Base-by-base conservation (phyloP, 2,888 invertebrate species). In the Pseudococcus longispinus region DNA sequence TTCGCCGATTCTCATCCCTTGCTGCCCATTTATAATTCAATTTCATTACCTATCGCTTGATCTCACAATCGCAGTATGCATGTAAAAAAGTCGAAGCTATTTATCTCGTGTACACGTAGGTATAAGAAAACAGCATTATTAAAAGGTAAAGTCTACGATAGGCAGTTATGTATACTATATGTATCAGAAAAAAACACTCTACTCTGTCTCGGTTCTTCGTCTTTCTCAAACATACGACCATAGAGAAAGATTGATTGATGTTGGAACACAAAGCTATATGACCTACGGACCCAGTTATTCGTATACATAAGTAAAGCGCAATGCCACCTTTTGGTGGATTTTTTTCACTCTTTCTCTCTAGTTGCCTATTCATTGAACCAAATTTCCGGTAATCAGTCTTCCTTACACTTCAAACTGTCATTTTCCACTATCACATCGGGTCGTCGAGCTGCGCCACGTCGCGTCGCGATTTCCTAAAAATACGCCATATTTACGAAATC, bases 351-450 rank as follows among this genome's bases (percentile, higher is more conserved):
- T 23, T 60, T 60, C 13, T 70, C 70, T 70, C 29, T 70, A 26
- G 70, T 70, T 80, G 42, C 77, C 42, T 80, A 80, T 80, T 80
- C 77, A 80, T 80, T 80, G 77, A 70, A 80, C 42, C 77, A 42
- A 80, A 80, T 80, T 80, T 80, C 77, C 77, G 77, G 77, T 42
- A 80, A 80, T 80, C 77, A 80, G 77, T 80, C 77, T 80, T 80
- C 77, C 77, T 80, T 80, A 80, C 42, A 80, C 77, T 80, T 80
- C 77, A 80, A 80, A 80, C 42, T 80, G 77, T 80, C 77, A 80
- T 80, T 80, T 80, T 80, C 42, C 42, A 20, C 77, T 29, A 70
- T 70, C 77, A 42, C 42, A 37, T 29, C 20, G 77, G 18, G 20
- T 18, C 37, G 13, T 15, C 37, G 37, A 70, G 32, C n/a, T 51